phyloP scores from a whole-genome alignment of 2,888 invertebrate genomes.

The Amiota minor region DNA sequence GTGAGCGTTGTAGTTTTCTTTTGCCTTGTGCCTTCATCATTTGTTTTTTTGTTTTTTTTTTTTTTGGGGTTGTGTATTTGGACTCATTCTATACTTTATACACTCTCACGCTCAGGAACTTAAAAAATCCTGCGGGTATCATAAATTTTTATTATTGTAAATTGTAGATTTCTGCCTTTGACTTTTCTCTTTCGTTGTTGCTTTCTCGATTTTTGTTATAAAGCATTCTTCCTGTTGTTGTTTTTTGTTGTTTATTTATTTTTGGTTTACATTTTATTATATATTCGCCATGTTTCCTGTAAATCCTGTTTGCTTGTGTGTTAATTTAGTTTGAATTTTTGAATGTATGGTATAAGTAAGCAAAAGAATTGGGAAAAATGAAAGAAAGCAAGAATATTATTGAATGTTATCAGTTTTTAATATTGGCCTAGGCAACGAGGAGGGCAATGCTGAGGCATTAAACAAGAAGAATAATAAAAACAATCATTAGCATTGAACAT shows the following conservation, averaged over 20 bases:
- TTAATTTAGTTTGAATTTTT: conserved; percentile 18
- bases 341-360: neutral
- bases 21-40: neutral
- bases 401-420: neutral
- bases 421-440: too few species aligned
- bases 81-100: neutral
- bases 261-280: neutral
- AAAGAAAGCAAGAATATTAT: neutral
- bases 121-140: conserved; percentile 31
- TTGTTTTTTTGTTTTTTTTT: neutral
- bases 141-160: conserved; percentile 27
- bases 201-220: neutral
- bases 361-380: neutral
- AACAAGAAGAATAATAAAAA: too few species aligned
- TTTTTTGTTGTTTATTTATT: neutral
- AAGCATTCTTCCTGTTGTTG: neutral
- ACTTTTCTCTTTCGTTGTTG: neutral
- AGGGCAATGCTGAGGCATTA: too few species aligned
- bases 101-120: neutral
- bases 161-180: neutral
- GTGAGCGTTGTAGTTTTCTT: neutral
- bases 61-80: neutral
- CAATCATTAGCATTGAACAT: too few species aligned
- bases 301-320: neutral
- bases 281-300: neutral